phyloP scores from a whole-genome alignment of 2,797 vertebrate genomes.

The Champsocephalus esox region DNA sequence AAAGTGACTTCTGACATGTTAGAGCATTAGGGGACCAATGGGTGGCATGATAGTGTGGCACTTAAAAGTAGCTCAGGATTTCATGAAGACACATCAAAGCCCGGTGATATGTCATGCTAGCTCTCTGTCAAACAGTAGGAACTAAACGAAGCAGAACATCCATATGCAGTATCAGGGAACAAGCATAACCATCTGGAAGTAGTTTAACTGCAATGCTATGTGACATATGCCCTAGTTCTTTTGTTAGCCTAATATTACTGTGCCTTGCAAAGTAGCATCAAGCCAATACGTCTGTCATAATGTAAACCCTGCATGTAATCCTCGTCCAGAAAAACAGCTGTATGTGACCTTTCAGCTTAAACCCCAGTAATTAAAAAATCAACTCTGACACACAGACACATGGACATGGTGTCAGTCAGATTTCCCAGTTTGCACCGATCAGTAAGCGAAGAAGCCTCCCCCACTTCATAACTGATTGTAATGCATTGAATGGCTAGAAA shows the following conservation, averaged over 20 bases:
- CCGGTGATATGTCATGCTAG: slow-evolving; percentile 20
- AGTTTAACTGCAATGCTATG: not conserved
- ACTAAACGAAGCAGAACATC: not conserved
- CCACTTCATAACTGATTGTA: slow-evolving; percentile 32
- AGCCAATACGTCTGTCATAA: not conserved
- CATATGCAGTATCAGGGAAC: not conserved
- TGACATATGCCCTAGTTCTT: not conserved
- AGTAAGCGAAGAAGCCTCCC: slow-evolving; percentile 31
- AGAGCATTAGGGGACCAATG: slow-evolving; percentile 8
- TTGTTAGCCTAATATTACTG: not conserved
- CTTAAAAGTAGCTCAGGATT: slow-evolving; percentile 38
- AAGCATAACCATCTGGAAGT: not conserved
- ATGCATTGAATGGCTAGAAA: slow-evolving; percentile 13
- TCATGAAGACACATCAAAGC: slow-evolving; percentile 34
- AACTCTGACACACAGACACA: slow-evolving; percentile 54
- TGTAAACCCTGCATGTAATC: not conserved
- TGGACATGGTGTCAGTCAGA: slow-evolving; percentile 51
- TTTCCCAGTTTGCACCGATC: slow-evolving; percentile 58
- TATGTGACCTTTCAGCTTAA: slow-evolving; percentile 25
- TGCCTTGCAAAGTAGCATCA: not conserved
- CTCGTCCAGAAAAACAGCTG: not conserved
- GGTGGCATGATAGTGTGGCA: slow-evolving; percentile 32
- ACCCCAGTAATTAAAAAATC: slow-evolving; percentile 55
- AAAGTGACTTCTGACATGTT: slow-evolving; percentile 30
- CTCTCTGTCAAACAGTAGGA: slow-evolving; percentile 13